phyloP scores from a whole-genome alignment of 1,140 invertebrate species.

The Dreissena polymorpha region DNA sequence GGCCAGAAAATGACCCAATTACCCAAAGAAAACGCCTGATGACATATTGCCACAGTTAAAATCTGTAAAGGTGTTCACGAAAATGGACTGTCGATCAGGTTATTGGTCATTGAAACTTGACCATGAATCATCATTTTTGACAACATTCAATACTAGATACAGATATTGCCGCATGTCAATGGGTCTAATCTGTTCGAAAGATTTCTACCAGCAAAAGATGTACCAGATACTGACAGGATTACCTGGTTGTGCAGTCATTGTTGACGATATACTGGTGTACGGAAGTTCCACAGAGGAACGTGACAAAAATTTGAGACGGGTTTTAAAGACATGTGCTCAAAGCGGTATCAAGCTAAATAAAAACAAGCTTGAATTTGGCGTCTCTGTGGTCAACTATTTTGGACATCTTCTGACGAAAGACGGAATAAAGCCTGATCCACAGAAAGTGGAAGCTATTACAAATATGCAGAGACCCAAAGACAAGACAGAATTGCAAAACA shows the following conservation, averaged over 20 bases:
- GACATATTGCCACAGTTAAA: background rate
- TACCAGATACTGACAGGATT: background rate
- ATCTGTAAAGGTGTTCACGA: background rate
- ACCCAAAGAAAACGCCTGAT: conserved; percentile 9
- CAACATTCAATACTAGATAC: conserved; percentile 68
- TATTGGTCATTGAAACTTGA: background rate
- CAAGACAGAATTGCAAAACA: conserved; percentile 51
- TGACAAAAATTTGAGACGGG: conserved; percentile 16
- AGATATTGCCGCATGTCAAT: background rate
- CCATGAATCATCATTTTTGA: conserved; percentile 55
- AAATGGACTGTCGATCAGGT: background rate
- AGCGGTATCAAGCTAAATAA: background rate
- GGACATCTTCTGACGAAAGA: conserved; percentile 12
- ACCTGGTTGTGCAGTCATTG: background rate
- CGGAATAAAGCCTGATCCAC: background rate
- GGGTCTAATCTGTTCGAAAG: background rate
- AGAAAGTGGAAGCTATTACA: background rate
- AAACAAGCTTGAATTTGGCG: background rate
- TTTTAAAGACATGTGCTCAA: background rate
- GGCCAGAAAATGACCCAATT: conserved; percentile 6
- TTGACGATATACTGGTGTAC: conserved; percentile 1
- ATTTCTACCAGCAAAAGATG: background rate
- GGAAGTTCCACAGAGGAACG: background rate
- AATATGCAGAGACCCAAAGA: conserved; percentile 5
- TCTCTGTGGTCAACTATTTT: conserved; percentile 8